Evolutionary conservation across 2,113 vertebrate species (phyloP).

Genomic region (Laticauda colubrina): DNA sequence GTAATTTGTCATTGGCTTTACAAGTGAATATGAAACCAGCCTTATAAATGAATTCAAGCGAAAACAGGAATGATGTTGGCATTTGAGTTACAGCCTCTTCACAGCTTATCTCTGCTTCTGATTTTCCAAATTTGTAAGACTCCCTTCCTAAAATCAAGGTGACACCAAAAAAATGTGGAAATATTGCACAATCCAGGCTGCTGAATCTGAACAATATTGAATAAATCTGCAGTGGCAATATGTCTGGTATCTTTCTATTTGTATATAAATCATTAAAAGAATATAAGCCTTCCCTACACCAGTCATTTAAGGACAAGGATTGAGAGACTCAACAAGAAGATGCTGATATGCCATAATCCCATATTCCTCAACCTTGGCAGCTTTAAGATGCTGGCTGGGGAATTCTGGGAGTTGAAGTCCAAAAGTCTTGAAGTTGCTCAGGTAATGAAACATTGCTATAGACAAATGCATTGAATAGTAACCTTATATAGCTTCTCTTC

Average conservation of each 20-base stretch:
- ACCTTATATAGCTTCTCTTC: constrained; percentile 8
- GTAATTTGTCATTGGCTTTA: background rate
- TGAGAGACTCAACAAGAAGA: constrained; percentile 15
- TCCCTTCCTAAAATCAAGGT: constrained; percentile 6
- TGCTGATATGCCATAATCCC: background rate
- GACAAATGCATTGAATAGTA: background rate
- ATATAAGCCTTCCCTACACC: constrained; percentile 30
- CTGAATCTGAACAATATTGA: constrained; percentile 31
- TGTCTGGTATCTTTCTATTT: constrained; percentile 8
- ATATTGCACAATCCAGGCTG: constrained; percentile 1
- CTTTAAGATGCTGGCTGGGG: constrained; percentile 18
- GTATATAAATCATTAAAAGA: constrained; percentile 32
- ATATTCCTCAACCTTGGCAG: background rate
- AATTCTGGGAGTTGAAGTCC: background rate
- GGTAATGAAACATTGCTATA: background rate
- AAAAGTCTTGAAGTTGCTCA: background rate
- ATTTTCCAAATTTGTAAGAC: constrained; percentile 12
- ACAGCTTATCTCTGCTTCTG: background rate
- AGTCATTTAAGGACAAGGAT: background rate
- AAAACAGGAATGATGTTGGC: background rate
- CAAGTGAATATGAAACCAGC: background rate
- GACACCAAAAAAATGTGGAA: constrained; percentile 33
- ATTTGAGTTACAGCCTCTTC: background rate
- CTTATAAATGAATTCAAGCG: rapidly evolving
- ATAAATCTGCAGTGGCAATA: constrained; percentile 11